Base-by-base conservation (phyloP, 2,797 vertebrate species). In the Momotus momota region DNA sequence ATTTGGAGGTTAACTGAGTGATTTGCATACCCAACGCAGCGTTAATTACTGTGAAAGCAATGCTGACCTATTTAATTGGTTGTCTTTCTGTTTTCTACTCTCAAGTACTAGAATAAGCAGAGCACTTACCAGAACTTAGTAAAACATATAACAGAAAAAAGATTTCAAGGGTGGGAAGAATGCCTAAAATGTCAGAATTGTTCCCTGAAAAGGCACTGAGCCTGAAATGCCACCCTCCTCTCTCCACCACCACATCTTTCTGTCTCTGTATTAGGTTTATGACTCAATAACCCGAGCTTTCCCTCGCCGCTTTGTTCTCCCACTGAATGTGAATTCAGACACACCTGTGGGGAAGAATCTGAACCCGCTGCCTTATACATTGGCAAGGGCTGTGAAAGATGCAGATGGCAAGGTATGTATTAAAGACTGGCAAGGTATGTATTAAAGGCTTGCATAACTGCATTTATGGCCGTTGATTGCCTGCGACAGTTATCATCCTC, bases 241-340 rank as follows among this genome's bases (percentile, higher is more conserved):
- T 92, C 46, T 69, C 64, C 81, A 48, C 6, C 58, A 17, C 15
- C 19, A 6, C 18, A 55, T 6, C 79, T 21, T 21, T 70, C 38
- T 97, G 20, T 95, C 35, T 95, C 81, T 52, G 9, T 38, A 12
- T 74, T 54, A 98, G 99, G 75, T 98, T 35, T 99, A 99, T 93
- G 98, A 98, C 80, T 97, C 96, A 7, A 0, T 96, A 55, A 41
- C 90, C 79, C 98, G 61, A 77, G 57, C 90, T 9, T 99, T 98
- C 79, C 99, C 99, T 61, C 97, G 98, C 4, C 98, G 99, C 31
- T 99, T 99, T 86, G 99, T 99, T 66, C 98, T 99, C 87, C 99
- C 99, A 10, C 97, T 99, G 29, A 41, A 97, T 3, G 95, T 99
- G 87, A 98, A 90, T 75, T 40, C 66, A 62, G 96, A 98, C 41